Conservation (phyloP, 53 echinoderm and acorn worm species). For the Arbacia lixula region DNA sequence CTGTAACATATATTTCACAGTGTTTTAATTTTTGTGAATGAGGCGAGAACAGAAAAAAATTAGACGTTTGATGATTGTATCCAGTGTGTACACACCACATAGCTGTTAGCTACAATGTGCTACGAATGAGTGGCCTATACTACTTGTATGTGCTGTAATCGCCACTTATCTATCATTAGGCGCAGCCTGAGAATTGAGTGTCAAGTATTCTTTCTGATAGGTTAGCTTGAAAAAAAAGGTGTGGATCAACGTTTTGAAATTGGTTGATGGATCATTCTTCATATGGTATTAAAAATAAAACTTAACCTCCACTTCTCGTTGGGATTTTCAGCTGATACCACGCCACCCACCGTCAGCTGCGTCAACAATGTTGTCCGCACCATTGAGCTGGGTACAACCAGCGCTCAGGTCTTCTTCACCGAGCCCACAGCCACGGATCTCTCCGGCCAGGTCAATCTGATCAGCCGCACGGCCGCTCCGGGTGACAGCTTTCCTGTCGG, state of each 20-base stretch:
- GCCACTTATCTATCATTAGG: background rate
- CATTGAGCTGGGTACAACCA: background rate
- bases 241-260: background rate
- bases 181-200: background rate
- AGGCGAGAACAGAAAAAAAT: too few relatives aligned
- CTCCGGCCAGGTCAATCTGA: background rate
- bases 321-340: conserved; percentile 31
- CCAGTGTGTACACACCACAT: too few relatives aligned
- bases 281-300: background rate
- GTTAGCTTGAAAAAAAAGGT: background rate
- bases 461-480: conserved; percentile 18
- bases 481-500: conserved; percentile 70
- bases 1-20: background rate
- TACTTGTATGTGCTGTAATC: too few relatives aligned
- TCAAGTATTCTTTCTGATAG: background rate
- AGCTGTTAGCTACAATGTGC: too few relatives aligned
- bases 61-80: too few relatives aligned
- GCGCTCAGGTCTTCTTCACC: background rate
- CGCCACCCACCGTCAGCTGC: conserved; percentile 26
- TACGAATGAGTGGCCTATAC: too few relatives aligned
- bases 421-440: background rate
- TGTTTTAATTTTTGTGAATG: too few relatives aligned
- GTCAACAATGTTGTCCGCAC: background rate
- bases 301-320: background rate
- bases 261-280: background rate